Base-by-base conservation (phyloP, 2,797 vertebrate species). In the Alcedo atthis region DNA sequence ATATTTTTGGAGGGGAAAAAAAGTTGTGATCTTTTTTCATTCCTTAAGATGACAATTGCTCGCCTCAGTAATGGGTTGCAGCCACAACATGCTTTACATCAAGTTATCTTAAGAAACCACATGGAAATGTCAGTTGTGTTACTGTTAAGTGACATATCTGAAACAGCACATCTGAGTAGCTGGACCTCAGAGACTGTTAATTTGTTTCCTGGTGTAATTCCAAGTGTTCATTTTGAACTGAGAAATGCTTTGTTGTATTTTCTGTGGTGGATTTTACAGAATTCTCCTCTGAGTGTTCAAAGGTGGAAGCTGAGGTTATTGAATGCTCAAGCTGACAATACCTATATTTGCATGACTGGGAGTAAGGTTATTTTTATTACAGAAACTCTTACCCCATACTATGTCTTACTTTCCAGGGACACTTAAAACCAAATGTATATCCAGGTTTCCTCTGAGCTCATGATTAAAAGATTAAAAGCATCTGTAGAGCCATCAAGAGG, bases 181-280 rank as follows among this genome's bases (percentile, higher is more conserved):
- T 70, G 94, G 79, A 94, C 86, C 84, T 89, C 48, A 82, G 86
- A 95, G 79, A 78, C 49, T 26, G n/a, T 25, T 90, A 71, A 90
- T 91, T 94, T 74, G 75, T 80, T 92, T 94, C 61, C 75, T 84
- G 75, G 83, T 94, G 37, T 85, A 82, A 90, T 90, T 89, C 73
- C 89, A 95, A 83, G 87, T 24, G 49, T 35, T 75, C 54, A 22
- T 35, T 94, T 87, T 78, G 51, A 95, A 54, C 46, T 32, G 66
- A 89, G 73, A 89, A 89, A 89, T 19, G n/a, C 33, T 90, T 64
- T 66, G 33, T 61, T 91, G 26, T 53, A 42, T 85, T 69, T 89
- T 58, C 66, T 85, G 43, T 25, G 12, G 58, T 63, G 40, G 9
- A 32, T 95, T 71, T 68, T 61, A 40, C 32, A 62, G 69, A 54